Percentiles rank a stretch among this genome's conserved stretches.
These are phyloP conservation scores for Sisor rabdophorus DNA, from an alignment of 2,113 vertebrate species.

Conservation along the genomic window DNA sequence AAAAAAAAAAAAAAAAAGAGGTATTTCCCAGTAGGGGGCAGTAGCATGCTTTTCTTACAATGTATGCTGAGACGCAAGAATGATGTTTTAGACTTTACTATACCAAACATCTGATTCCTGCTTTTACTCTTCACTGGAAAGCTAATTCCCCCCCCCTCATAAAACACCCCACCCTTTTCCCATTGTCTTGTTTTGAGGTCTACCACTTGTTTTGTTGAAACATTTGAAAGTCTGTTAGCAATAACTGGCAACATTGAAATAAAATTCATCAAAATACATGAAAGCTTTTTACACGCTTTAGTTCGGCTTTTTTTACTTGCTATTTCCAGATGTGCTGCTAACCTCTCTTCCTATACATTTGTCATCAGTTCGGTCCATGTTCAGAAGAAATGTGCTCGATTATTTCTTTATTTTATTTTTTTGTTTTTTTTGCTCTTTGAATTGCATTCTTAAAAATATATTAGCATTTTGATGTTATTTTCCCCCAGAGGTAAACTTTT, in stretches of 20 bases:
- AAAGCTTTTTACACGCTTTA: constrained; percentile 48
- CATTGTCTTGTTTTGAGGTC: no score
- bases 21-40: constrained; percentile 41
- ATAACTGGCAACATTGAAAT: constrained; percentile 56
- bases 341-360: constrained; percentile 36
- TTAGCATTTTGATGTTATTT: not conserved
- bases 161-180: not conserved
- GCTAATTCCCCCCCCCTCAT: not conserved
- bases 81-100: not conserved
- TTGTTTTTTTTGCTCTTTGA: not conserved
- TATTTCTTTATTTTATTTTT: constrained; percentile 13
- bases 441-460: not conserved
- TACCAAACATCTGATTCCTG: not conserved
- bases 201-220: constrained; percentile 44
- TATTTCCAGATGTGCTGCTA: constrained; percentile 43
- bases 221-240: constrained; percentile 57
- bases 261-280: constrained; percentile 61
- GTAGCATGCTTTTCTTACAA: constrained; percentile 14
- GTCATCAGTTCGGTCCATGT: constrained; percentile 47
- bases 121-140: not conserved
- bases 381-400: constrained; percentile 41
- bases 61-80: not conserved
- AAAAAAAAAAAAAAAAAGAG: no score
- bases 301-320: not conserved
- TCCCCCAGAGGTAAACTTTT: not conserved